phyloP scores from a whole-genome alignment of 2,888 invertebrate genomes.

The Buathra laborator region DNA sequence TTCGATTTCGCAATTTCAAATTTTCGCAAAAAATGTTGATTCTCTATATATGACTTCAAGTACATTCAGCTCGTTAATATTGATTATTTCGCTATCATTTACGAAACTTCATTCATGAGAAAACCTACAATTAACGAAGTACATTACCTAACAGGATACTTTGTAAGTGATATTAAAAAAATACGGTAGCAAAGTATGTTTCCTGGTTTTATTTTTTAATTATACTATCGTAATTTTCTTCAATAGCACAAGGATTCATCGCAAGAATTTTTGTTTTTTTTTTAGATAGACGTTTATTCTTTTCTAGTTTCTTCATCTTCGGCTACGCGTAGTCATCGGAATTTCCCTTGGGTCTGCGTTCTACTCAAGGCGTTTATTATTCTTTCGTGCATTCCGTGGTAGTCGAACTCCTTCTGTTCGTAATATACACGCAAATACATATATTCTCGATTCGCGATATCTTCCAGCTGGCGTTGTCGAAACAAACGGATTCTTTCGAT shows the following conservation, averaged over 20 bases:
- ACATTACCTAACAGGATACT: no score
- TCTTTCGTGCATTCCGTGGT: constrained; percentile 1
- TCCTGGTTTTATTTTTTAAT: background rate
- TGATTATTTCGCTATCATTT: no score
- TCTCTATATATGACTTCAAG: no score
- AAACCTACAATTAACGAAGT: no score
- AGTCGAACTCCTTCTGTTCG: background rate
- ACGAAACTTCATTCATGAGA: no score
- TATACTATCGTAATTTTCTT: background rate
- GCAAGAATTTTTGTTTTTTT: background rate
- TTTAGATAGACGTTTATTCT: background rate
- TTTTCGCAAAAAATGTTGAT: no score
- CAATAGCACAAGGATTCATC: background rate
- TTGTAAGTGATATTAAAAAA: no score
- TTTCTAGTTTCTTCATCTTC: background rate
- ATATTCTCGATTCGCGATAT: constrained; percentile 6
- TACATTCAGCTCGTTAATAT: no score
- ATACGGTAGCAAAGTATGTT: background rate
- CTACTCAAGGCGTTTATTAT: constrained; percentile 7
- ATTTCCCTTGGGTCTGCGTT: constrained; percentile 18
- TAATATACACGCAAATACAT: background rate
- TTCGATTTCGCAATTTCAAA: no score
- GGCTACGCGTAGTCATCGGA: background rate
- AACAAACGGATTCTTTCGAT: constrained; percentile 20
- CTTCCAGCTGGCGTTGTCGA: constrained; percentile 28